A percentile compares a stretch with the other conserved stretches of the same genome.
phyloP scores from a whole-genome alignment of 2,113 vertebrate genomes.

The Siniperca knerii region DNA sequence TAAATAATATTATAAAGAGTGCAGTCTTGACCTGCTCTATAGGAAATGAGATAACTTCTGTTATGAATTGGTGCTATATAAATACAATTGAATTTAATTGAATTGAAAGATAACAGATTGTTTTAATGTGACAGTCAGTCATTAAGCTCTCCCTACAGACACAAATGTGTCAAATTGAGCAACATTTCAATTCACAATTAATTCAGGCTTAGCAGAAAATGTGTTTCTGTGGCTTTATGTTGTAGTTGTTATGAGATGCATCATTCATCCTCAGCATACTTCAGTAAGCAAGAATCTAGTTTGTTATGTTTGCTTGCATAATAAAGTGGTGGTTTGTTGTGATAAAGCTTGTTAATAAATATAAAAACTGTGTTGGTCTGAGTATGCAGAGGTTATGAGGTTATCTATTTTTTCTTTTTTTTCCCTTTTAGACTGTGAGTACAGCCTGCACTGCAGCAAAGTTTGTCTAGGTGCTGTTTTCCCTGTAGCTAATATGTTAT shows the following conservation, averaged over 20 bases:
- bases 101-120: slow-evolving; percentile 9
- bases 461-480: background rate
- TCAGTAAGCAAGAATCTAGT: background rate
- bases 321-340: background rate
- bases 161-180: slow-evolving; percentile 8
- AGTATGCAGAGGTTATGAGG: background rate
- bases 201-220: slow-evolving; percentile 39
- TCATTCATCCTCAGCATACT: background rate
- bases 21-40: too few relatives aligned
- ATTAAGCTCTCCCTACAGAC: slow-evolving; percentile 27
- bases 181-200: slow-evolving; percentile 36
- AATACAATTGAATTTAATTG: too few relatives aligned
- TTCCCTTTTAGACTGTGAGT: background rate
- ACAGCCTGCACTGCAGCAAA: background rate
- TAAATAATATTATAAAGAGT: too few relatives aligned
- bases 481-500: background rate
- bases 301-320: slow-evolving; percentile 6
- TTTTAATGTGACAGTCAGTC: slow-evolving; percentile 13
- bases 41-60: too few relatives aligned
- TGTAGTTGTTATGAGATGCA: background rate
- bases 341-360: slow-evolving; percentile 1
- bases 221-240: slow-evolving; percentile 15
- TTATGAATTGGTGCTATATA: too few relatives aligned
- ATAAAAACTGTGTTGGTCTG: background rate
- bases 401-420: background rate